phyloP scores from a whole-genome alignment of 2,113 vertebrate genomes.

The Gymnocephalus cernua region DNA sequence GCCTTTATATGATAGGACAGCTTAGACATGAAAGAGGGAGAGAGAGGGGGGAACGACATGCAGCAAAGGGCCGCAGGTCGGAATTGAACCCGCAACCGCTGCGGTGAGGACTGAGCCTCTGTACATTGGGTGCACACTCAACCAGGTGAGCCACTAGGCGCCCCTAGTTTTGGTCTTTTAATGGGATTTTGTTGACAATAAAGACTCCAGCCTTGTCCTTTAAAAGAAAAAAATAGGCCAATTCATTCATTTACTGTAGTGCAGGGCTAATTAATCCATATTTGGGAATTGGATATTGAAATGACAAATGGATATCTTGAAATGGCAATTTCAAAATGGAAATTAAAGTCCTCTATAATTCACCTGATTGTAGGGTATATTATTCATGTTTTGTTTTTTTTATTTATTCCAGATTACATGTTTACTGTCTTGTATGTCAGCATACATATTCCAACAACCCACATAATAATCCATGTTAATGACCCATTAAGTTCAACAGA shows the following conservation, averaged over 20 bases:
- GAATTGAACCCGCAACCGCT: no score
- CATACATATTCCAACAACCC: background rate
- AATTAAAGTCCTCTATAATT: background rate
- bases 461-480: conserved; percentile 3
- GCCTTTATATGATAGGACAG: no score
- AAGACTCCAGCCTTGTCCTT: background rate
- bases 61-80: no score
- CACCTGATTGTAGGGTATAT: background rate
- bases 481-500: conserved; percentile 24
- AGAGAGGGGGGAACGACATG: no score
- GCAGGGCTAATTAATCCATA: background rate
- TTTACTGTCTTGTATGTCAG: background rate
- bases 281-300: background rate
- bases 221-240: background rate
- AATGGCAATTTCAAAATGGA: background rate
- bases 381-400: background rate
- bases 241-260: background rate
- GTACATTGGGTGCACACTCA: no score
- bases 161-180: background rate
- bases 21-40: no score
- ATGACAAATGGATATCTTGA: background rate
- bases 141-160: no score
- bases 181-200: background rate
- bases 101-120: no score
- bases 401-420: no score